Percentiles rank a stretch among this genome's conserved stretches.
These are phyloP conservation scores for Drosophila emarginata DNA, from an alignment of 2,888 invertebrate species.

Conservation along the genomic window DNA sequence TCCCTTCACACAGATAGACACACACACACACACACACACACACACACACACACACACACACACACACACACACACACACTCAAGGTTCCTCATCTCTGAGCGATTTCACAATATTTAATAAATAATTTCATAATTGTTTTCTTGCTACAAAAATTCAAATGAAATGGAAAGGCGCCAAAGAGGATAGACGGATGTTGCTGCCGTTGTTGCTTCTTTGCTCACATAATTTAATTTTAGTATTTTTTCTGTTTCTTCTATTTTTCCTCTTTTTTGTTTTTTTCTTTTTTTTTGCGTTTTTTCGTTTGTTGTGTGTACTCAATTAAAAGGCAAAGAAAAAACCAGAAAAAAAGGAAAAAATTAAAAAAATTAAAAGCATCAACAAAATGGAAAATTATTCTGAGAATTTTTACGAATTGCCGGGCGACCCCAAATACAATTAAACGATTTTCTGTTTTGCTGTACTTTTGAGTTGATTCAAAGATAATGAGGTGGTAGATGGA, in stretches of 20 bases:
- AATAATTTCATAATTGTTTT: constrained; percentile 80
- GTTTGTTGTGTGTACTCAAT: constrained; percentile 69
- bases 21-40: constrained; percentile 23
- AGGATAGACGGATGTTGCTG: constrained; percentile 30
- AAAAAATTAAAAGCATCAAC: constrained; percentile 35
- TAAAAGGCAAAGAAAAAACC: constrained; percentile 54
- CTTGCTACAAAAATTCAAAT: constrained; percentile 67
- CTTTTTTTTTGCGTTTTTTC: neutral
- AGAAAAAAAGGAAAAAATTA: constrained; percentile 6
- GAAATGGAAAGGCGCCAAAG: constrained; percentile 57
- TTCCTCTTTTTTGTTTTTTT: constrained; percentile 3
- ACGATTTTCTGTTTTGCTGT: constrained; percentile 47
- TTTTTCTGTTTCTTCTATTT: constrained; percentile 25
- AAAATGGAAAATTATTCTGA: constrained; percentile 73
- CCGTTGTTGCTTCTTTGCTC: constrained; percentile 41
- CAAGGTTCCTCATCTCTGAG: constrained; percentile 40
- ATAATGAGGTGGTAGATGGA: constrained; percentile 43
- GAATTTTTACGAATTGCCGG: constrained; percentile 65
- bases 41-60: constrained; percentile 17
- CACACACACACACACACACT: constrained; percentile 24
- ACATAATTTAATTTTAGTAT: constrained; percentile 73
- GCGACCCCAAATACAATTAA: constrained; percentile 66
- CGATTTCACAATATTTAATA: constrained; percentile 79
- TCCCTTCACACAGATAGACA: neutral
- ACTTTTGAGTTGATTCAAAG: constrained; percentile 26